Percentiles rank a stretch among this genome's conserved stretches.
These are phyloP conservation scores for Anoplius nigerrimus DNA, from an alignment of 2,888 invertebrate species.

Conservation along the genomic window DNA sequence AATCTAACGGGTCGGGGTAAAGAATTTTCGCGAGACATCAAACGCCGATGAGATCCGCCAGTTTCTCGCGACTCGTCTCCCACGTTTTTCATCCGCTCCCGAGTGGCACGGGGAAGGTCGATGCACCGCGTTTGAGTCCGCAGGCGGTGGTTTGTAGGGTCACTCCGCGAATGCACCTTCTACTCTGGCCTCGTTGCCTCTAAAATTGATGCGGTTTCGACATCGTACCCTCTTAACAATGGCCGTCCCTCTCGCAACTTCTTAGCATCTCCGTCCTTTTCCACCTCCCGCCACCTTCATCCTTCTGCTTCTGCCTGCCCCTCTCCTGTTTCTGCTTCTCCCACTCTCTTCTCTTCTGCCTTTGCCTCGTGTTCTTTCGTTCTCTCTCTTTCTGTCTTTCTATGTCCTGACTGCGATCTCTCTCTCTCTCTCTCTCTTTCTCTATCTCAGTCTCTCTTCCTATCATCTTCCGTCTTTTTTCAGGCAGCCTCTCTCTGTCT, in stretches of 20 bases:
- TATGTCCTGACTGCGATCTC: too few species aligned
- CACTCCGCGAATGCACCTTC: slow-evolving; percentile 18
- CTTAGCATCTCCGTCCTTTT: background rate
- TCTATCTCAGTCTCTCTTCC: background rate
- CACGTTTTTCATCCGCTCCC: background rate
- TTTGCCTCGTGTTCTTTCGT: background rate
- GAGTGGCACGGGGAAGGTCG: slow-evolving; percentile 6
- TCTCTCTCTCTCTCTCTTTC: background rate
- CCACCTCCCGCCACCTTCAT: background rate
- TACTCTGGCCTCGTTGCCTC: slow-evolving; percentile 45
- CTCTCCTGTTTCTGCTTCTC: background rate
- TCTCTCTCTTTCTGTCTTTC: background rate
- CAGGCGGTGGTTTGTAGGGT: too few species aligned
- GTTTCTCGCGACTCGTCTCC: too few species aligned
- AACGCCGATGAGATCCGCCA: too few species aligned
- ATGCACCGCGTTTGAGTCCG: background rate
- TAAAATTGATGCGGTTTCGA: slow-evolving; percentile 62
- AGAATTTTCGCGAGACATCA: too few species aligned
- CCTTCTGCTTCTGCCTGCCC: background rate
- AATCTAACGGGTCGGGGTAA: too few species aligned
- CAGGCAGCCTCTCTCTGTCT: too few species aligned
- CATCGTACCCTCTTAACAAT: slow-evolving; percentile 61
- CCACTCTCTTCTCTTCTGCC: too few species aligned
- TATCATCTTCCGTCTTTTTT: too few species aligned
- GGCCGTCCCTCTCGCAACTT: slow-evolving; percentile 33